These are phyloP conservation scores for Drosophila oshimai DNA, from an alignment of 1,140 invertebrate genomes.

Conservation along the genomic window DNA sequence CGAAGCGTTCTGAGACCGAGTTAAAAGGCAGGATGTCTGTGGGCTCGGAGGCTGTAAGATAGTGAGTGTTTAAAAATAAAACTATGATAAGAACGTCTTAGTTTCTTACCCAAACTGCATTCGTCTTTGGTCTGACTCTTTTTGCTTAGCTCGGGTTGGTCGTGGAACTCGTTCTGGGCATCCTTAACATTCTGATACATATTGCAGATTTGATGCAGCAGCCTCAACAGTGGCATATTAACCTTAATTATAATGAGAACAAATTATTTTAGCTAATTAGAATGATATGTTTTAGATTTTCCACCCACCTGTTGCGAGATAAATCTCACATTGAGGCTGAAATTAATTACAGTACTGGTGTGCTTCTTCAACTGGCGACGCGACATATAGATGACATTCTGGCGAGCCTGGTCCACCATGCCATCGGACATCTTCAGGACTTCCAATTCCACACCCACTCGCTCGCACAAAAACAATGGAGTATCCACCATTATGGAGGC, in stretches of 20 bases:
- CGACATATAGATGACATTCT: constrained; percentile 93
- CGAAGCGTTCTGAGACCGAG: constrained; percentile 78
- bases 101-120: constrained; percentile 78
- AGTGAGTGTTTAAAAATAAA: not conserved
- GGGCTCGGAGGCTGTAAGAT: constrained; percentile 85
- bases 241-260: constrained; percentile 84
- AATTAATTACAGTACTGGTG: constrained; percentile 93
- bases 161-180: constrained; percentile 94
- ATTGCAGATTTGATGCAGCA: constrained; percentile 97
- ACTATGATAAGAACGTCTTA: not conserved
- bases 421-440: constrained; percentile 95
- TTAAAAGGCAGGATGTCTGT: constrained; percentile 84
- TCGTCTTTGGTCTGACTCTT: constrained; percentile 80
- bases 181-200: constrained; percentile 99
- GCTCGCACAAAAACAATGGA: constrained; percentile 96
- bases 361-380: constrained; percentile 94
- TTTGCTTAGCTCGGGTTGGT: constrained; percentile 85
- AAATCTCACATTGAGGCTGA: constrained; percentile 92
- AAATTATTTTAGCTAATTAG: not conserved
- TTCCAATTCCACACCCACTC: constrained; percentile 93
- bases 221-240: constrained; percentile 96
- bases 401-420: constrained; percentile 91
- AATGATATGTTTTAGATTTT: not conserved
- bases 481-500: constrained; percentile 89
- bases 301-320: constrained; percentile 91